Evolutionary conservation across 1,140 invertebrate genomes (phyloP).

Genomic region (Drosophila fuyamai): DNA sequence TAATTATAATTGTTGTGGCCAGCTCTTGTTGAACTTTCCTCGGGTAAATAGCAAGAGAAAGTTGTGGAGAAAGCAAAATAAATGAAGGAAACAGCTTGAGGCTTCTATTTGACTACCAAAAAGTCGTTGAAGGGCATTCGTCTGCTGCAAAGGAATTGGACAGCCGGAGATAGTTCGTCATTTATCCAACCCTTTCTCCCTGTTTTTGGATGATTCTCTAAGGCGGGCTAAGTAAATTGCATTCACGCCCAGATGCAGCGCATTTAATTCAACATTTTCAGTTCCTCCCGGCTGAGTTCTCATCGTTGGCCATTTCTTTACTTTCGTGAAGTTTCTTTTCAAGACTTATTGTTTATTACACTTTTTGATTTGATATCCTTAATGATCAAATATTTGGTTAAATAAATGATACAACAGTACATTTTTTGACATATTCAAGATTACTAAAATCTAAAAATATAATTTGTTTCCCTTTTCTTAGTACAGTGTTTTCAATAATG

Average conservation of each 20-base stretch:
- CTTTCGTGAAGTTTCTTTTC: neutral
- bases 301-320: neutral
- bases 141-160: constrained; percentile 18
- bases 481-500: too few relatives aligned
- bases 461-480: too few relatives aligned
- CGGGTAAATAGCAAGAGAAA: neutral
- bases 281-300: constrained; percentile 26
- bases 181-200: constrained; percentile 19
- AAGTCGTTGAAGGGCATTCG: constrained; percentile 26
- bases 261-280: constrained; percentile 57
- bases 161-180: constrained; percentile 20
- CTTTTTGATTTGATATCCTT: too few relatives aligned
- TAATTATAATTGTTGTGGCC: constrained; percentile 78
- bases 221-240: constrained; percentile 64
- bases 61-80: neutral
- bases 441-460: too few relatives aligned
- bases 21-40: constrained; percentile 46
- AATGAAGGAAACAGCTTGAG: neutral
- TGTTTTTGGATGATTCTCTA: constrained; percentile 28
- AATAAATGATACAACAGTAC: too few relatives aligned
- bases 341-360: neutral
- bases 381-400: too few relatives aligned
- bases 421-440: too few relatives aligned
- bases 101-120: constrained; percentile 31
- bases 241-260: constrained; percentile 67